A percentile compares a stretch with the other conserved stretches of the same genome.
These are phyloP conservation scores for Drosophila parabipectinata DNA, from an alignment of 1,140 invertebrate species.

Conservation along the genomic window DNA sequence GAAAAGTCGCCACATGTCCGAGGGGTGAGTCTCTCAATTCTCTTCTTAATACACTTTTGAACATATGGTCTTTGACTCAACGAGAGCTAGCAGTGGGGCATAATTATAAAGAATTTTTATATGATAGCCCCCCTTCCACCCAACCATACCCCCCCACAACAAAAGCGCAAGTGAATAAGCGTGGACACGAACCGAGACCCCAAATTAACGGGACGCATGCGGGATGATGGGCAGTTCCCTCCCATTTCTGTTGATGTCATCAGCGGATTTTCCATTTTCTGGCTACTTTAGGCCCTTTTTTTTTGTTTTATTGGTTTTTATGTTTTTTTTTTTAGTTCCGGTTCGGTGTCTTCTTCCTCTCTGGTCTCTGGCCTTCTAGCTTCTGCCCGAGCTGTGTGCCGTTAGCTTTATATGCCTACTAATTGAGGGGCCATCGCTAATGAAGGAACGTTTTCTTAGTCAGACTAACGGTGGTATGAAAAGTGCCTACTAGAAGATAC, in stretches of 20 bases:
- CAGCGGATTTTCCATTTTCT: conserved; percentile 13
- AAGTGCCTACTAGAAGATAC: conserved; percentile 36
- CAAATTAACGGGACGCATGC: conserved; percentile 49
- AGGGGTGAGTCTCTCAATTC: conserved; percentile 4
- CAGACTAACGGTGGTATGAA: conserved; percentile 70
- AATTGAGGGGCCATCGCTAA: conserved; percentile 65
- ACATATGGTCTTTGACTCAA: conserved; percentile 49
- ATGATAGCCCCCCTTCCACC: not conserved
- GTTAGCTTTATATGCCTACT: conserved; percentile 66
- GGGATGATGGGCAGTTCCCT: conserved; percentile 15
- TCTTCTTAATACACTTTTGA: not conserved
- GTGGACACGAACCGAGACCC: conserved; percentile 55
- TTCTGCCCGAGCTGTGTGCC: conserved; percentile 31
- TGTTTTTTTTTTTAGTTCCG: conserved; percentile 68
- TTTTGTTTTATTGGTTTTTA: conserved; percentile 47
- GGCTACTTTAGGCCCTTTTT: conserved; percentile 15
- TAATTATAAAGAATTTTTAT: conserved; percentile 67
- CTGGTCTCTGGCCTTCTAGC: not conserved
- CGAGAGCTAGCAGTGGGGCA: conserved; percentile 32
- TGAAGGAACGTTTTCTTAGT: conserved; percentile 66
- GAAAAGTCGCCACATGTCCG: conserved; percentile 54
- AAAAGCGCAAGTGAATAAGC: conserved; percentile 78
- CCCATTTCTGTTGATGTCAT: conserved; percentile 15
- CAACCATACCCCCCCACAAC: conserved; percentile 9
- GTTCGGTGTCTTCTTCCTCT: conserved; percentile 37